A percentile compares a stretch with the other conserved stretches of the same genome.
These are phyloP conservation scores for Sminthurinus signatus DNA, from an alignment of 1,140 invertebrate species.

Conservation along the genomic window DNA sequence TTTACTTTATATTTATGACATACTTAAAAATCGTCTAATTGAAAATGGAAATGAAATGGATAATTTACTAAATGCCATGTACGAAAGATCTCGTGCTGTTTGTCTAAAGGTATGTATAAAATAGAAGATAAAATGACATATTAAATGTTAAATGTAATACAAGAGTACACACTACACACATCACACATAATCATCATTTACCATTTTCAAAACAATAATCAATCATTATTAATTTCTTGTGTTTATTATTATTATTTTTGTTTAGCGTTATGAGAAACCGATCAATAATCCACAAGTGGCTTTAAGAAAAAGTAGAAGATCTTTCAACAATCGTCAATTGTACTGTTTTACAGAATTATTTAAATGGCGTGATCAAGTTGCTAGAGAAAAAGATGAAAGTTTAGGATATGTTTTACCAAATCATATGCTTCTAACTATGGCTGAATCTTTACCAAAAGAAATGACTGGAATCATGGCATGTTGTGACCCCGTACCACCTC, in stretches of 20 bases:
- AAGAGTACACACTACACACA: too few relatives aligned
- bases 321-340: conserved; percentile 80
- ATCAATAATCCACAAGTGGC: conserved; percentile 42
- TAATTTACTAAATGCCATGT: conserved; percentile 64
- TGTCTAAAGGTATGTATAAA: conserved; percentile 54
- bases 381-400: conserved; percentile 86
- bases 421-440: conserved; percentile 88
- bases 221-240: neutral
- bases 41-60: conserved; percentile 59
- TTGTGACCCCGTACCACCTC: conserved; percentile 85
- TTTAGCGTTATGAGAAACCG: conserved; percentile 74
- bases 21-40: conserved; percentile 69
- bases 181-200: neutral
- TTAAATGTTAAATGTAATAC: too few relatives aligned
- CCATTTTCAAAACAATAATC: neutral
- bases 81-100: conserved; percentile 62
- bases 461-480: conserved; percentile 88
- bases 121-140: too few relatives aligned
- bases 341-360: conserved; percentile 75
- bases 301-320: conserved; percentile 62
- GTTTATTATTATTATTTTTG: conserved; percentile 19
- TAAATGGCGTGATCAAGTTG: conserved; percentile 79
- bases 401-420: conserved; percentile 84
- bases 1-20: conserved; percentile 84
- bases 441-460: conserved; percentile 84